Evolutionary conservation across 92 coral and sea anemone genomes (phyloP), one percentile per base, ranked within the genome.

Genomic region (Bergia puertoricense): DNA sequence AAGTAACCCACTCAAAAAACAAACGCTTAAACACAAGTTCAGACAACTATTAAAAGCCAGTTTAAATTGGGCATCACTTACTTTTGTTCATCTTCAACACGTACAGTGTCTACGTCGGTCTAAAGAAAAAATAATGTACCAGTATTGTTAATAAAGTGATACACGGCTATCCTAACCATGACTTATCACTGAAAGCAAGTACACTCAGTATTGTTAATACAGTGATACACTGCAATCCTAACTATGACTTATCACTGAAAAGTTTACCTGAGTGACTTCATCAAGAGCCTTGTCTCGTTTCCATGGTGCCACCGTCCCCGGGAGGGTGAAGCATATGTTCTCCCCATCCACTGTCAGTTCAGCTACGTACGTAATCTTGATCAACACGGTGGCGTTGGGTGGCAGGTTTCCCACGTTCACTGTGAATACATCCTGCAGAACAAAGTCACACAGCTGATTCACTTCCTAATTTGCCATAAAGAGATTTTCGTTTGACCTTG

Each of bases 281-380:
- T 95, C 95, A 66, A 95, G 93, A 44, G 99, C 99, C 79, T 94
- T 90, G 87, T 89, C 92, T 56, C 96, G 98, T 93, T 91, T 90
- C 99, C 99, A 95, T 84, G 99, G 99, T 10, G 99, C 99, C 68
- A 97, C 93, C 6, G 95, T 87, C 38, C 98, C 99, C 23, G 99
- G 99, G 38, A 97, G 92, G 48, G 84, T 81, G 91, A 97, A 97
- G 86, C 94, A 93, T 68, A 97, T 95, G 81, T 91, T 89, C 74
- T 97, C 99, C 11, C 95, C 93, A 44, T 97, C 99, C 10, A 97
- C 98, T 9, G 92, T 76, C 8, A 97, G 94, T 41, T 97, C 99
- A 38, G 97, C 94, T 57, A 97, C 96, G 82, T 97, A 95, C 2
- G 99, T 92, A 44, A 97, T 95, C 89, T 97, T 97, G 88, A 97